phyloP scores from a whole-genome alignment of 2,797 vertebrate species.

The Lacerta agilis region DNA sequence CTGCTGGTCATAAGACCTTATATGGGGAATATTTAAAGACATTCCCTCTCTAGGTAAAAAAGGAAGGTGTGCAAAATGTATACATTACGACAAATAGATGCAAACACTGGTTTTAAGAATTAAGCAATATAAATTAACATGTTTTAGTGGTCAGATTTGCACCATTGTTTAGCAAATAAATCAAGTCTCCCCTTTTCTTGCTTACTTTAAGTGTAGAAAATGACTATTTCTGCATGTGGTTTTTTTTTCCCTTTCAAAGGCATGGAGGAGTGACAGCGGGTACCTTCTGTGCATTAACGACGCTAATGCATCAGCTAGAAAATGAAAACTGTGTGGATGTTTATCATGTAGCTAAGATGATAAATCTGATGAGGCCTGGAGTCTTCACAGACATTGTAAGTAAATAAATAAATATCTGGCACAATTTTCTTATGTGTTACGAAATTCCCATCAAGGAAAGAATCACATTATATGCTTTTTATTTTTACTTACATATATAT shows the following conservation, averaged over 20 bases:
- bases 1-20: too few species aligned
- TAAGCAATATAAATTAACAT: background rate
- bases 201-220: background rate
- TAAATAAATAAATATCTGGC: conserved; percentile 47
- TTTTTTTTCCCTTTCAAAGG: conserved; percentile 73
- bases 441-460: background rate
- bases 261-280: conserved; percentile 90
- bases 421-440: accelerated
- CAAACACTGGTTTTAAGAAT: too few species aligned
- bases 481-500: too few species aligned
- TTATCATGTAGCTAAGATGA: conserved; percentile 93
- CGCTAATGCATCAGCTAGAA: conserved; percentile 88
- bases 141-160: background rate
- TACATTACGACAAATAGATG: too few species aligned
- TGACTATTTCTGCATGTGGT: background rate
- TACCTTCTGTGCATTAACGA: conserved; percentile 91
- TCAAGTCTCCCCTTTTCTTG: conserved; percentile 25
- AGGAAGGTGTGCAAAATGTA: too few species aligned
- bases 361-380: conserved; percentile 93
- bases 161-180: background rate
- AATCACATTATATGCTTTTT: background rate
- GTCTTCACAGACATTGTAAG: conserved; percentile 91
- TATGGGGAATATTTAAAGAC: too few species aligned
- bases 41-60: too few species aligned
- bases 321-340: conserved; percentile 88